Base-by-base conservation (phyloP, 2,888 invertebrate species). In the Thysanoteuthis rhombus region DNA sequence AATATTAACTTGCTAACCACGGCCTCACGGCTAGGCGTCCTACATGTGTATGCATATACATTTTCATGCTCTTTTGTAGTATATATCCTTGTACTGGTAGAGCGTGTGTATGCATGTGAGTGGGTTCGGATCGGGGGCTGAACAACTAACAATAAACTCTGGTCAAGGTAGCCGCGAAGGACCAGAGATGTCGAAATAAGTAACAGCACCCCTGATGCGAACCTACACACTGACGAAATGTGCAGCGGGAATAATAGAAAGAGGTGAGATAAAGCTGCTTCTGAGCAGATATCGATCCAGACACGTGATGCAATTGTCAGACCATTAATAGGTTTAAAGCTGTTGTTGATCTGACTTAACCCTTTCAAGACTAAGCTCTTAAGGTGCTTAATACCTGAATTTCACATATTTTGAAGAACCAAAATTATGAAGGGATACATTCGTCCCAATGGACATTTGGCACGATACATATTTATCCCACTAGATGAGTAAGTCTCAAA, bases 311-410 rank as follows among this genome's bases (percentile, higher is more conserved):
- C 91, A 91, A 90, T 38, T 91, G 91, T 90, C 47, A 52, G 58
- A 89, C 90, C 52, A 28, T 42, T 93, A 58, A 47, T 93, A 93
- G 93, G n/a, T 93, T 89, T 93, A 36, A 90, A 22, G 52, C 52
- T 6, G 52, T 25, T 52, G 52, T 52, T 28, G 52, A 52, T 52
- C 25, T 52, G 52, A 52, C 25, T 22, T n/a, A n/a, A n/a, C n/a
- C n/a, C n/a, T n/a, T n/a, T n/a, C n/a, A n/a, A n/a, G n/a, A n/a
- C n/a, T n/a, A n/a, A n/a, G n/a, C n/a, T n/a, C n/a, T n/a, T n/a
- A n/a, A n/a, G n/a, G n/a, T n/a, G n/a, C n/a, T n/a, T n/a, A n/a
- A n/a, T n/a, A n/a, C n/a, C n/a, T n/a, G n/a, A n/a, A n/a, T n/a
- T n/a, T n/a, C n/a, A n/a, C n/a, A n/a, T n/a, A n/a, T n/a, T n/a